Evolutionary conservation across 1,140 invertebrate species (phyloP).

Genomic region (Ladona fulva): DNA sequence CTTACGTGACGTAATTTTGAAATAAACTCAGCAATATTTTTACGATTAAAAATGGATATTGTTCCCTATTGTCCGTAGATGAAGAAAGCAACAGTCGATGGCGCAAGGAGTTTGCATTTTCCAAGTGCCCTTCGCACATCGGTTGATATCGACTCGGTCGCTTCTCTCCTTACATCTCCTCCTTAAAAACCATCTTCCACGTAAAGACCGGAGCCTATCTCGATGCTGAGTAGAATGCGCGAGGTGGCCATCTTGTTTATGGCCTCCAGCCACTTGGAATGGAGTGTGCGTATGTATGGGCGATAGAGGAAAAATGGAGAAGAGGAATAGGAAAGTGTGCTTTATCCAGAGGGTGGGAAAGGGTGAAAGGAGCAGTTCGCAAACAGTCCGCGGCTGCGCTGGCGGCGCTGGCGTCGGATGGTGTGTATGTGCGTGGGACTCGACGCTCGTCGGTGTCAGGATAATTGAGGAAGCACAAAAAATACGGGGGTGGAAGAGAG

Average conservation of each 20-base stretch:
- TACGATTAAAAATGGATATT: too few species aligned
- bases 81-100: too few species aligned
- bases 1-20: too few species aligned
- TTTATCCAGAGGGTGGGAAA: not conserved
- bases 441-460: not conserved
- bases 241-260: not conserved
- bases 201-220: not conserved
- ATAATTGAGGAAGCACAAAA: not conserved
- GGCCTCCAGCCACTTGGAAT: not conserved
- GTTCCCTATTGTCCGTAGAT: too few species aligned
- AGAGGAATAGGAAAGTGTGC: not conserved
- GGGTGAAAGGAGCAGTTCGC: too few species aligned
- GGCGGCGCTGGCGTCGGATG: not conserved
- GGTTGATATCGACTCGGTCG: too few species aligned
- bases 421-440: not conserved
- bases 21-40: too few species aligned
- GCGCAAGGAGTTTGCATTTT: too few species aligned
- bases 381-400: not conserved
- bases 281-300: not conserved
- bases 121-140: not conserved
- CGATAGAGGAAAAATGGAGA: not conserved
- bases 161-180: not conserved
- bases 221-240: not conserved
- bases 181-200: not conserved
- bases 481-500: not conserved